Base-by-base conservation (phyloP, 2,888 invertebrate species). In the Leucania comma region DNA sequence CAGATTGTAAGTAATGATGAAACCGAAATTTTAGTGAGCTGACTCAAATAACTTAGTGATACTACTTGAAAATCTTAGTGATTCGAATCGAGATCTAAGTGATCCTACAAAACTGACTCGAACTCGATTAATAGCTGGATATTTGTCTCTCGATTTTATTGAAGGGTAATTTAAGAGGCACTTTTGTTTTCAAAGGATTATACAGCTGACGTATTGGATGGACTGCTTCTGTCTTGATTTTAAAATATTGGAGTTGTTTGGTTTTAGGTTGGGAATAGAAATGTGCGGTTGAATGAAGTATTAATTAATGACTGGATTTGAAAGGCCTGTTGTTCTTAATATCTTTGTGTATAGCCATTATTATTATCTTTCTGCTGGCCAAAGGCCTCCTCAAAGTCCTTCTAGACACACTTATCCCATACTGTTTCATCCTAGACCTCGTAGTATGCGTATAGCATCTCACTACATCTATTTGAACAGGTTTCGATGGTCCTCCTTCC, bases 121-220 rank as follows among this genome's bases (percentile, higher is more conserved):
- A 32, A 62, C 14, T 64, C 32, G 50, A 75, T 81, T 71, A 50
- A 81, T 72, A 24, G 9, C 22, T 62, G 20, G 57, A 10, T 54
- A 81, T 75, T 81, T 83, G 66, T 75, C 67, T 54, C 42, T 51
- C 50, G 24, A 76, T 71, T 66, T 66, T 48, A 64, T 61, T 54
- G 26, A 71, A 56, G 67, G 57, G 54, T 73, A n/a, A 71, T 68
- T 71, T 65, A 74, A 64, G 4, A 38, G 64, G 50, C 12, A 22
- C 57, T 78, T 71, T 63, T 63, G 68, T 77, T 69, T 75, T 42
- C 35, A 57, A 77, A 58, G 64, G 53, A 57, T 61, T 67, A 54
- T 17, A 67, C 50, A 38, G 24, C 14, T 71, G 63, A 61, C 17
- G 29, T 67, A 75, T 57, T 61, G 51, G 26, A 58, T 63, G 51